phyloP scores from a whole-genome alignment of 2,113 vertebrate species.

The Lycaon pictus region DNA sequence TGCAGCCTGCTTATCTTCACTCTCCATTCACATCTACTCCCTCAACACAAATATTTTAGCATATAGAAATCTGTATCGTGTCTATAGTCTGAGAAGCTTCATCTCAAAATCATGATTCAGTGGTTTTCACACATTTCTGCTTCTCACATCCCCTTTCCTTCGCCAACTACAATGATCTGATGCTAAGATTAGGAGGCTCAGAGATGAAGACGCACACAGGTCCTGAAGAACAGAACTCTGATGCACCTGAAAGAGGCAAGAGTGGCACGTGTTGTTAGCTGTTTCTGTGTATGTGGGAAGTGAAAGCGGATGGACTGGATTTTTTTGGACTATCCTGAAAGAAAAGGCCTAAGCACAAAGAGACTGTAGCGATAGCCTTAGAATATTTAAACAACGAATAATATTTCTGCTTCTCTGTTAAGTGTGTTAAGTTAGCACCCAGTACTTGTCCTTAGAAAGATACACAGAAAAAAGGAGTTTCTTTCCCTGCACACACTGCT shows the following conservation, averaged over 20 bases:
- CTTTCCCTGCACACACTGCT: not conserved
- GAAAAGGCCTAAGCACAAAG: conserved; percentile 53
- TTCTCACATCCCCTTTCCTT: conserved; percentile 27
- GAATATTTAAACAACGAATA: conserved; percentile 30
- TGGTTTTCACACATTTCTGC: not conserved
- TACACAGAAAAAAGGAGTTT: not conserved
- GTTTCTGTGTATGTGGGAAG: not conserved
- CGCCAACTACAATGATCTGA: conserved; percentile 31
- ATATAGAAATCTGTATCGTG: conserved; percentile 5
- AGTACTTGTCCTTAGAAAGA: not conserved
- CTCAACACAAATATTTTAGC: conserved; percentile 49
- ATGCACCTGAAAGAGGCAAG: not conserved
- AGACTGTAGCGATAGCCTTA: conserved; percentile 21
- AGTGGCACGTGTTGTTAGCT: not conserved
- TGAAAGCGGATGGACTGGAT: not conserved
- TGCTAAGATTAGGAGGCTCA: conserved; percentile 2
- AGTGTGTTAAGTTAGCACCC: not conserved
- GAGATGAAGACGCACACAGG: not conserved
- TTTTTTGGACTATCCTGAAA: not conserved
- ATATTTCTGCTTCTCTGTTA: not conserved
- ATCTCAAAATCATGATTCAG: conserved; percentile 46
- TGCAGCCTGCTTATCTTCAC: conserved; percentile 23
- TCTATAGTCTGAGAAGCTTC: conserved; percentile 35
- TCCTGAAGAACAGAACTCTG: not conserved
- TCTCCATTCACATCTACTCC: conserved; percentile 11